phyloP scores from a whole-genome alignment of 2,797 vertebrate species.

The Propithecus perrieri region DNA sequence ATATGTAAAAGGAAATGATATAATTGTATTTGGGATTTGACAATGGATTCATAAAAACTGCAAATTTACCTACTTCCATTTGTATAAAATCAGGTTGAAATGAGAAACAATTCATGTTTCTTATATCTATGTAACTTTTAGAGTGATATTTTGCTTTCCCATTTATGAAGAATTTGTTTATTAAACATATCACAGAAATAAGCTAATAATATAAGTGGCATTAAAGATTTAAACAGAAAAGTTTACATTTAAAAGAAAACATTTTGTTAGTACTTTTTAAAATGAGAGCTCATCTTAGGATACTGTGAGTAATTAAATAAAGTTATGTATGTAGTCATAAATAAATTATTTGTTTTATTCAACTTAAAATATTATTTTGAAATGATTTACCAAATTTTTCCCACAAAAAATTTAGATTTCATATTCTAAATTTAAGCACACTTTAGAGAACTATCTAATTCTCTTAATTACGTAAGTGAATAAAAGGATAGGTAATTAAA shows the following conservation, averaged over 20 bases:
- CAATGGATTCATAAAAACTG: not conserved
- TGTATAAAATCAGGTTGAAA: slow-evolving; percentile 23
- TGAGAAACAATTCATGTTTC: not conserved
- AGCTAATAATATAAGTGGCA: not conserved
- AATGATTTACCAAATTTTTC: not conserved
- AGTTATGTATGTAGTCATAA: not conserved
- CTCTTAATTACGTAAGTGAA: not conserved
- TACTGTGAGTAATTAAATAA: not conserved
- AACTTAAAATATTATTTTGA: not conserved
- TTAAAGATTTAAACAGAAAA: slow-evolving; percentile 23
- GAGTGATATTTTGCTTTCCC: not conserved
- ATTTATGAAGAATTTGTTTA: not conserved
- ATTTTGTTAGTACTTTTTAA: slow-evolving; percentile 3
- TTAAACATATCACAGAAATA: slow-evolving; percentile 22
- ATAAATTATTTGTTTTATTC: not conserved
- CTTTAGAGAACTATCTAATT: not conserved
- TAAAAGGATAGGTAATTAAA: not conserved
- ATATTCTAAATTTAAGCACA: not conserved
- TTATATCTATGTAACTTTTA: not conserved
- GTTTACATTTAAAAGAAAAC: slow-evolving; percentile 16
- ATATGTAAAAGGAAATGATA: not conserved
- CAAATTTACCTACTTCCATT: slow-evolving; percentile 22
- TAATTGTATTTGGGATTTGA: slow-evolving; percentile 47
- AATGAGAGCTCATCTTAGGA: not conserved
- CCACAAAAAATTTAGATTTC: not conserved